Base-by-base conservation (phyloP, 2,113 vertebrate genomes). In the Lagopus leucura region DNA sequence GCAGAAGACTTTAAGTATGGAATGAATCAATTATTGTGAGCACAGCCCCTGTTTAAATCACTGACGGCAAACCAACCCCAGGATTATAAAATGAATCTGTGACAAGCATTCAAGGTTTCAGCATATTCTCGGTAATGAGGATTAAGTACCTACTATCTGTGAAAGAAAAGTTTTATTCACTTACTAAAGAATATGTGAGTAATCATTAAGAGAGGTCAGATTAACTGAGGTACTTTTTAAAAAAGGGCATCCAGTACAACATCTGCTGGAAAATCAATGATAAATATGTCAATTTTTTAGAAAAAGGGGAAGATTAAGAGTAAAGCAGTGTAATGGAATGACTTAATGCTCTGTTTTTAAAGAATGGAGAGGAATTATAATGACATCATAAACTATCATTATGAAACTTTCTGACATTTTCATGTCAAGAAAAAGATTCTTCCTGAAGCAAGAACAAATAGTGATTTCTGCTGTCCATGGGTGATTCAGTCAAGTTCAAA, bases 21-120 rank as follows among this genome's bases (percentile, higher is more conserved):
- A 95, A 97, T 97, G 96, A 98, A 98, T 97, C 97, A 97, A 97
- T 97, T 97, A 97, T 86, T 96, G 89, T 96, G 96, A 97, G 96
- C 91, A 65, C 82, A 97, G 92, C 91, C 81, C 77, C 93, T 84
- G 70, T 36, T 70, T 98, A 96, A 97, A 97, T 97, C 96, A 97
- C 85, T 63, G 89, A 96, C 9, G 40, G 90, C 96, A 97, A 97
- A 95, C 94, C 94, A 96, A 92, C 82, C 96, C 97, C 96, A 85
- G 96, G 96, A 97, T 97, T 97, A 95, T 94, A 95, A 96, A 97
- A 97, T 89, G 96, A 95, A 97, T 95, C 96, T 97, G 93, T 97
- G 96, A 97, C 96, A 97, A 93, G 83, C 93, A 97, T 94, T 97
- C 96, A 97, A 95, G 95, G 94, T 96, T 98, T 97, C 94, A 91